Percentiles rank a stretch among this genome's conserved stretches.
These are phyloP conservation scores for Tetramorium alpestre DNA, from an alignment of 1,140 invertebrate species.

Conservation along the genomic window DNA sequence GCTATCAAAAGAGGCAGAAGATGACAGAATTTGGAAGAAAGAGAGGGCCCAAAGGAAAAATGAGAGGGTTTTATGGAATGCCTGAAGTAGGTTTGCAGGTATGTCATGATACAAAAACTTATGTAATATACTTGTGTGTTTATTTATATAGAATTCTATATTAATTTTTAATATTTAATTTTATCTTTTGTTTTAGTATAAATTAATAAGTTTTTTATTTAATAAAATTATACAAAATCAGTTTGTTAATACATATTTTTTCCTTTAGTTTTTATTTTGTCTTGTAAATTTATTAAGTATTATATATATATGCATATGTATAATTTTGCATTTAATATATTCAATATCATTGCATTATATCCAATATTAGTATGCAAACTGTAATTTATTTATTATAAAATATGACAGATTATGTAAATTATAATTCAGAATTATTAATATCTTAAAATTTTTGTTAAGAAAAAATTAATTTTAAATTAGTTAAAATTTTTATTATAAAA, in stretches of 20 bases:
- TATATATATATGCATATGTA: not conserved
- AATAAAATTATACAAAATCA: not conserved
- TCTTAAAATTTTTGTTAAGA: too few species aligned
- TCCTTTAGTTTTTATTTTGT: not conserved
- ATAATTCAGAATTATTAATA: not conserved
- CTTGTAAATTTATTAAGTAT: not conserved
- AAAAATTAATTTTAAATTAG: not conserved
- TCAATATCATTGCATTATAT: not conserved
- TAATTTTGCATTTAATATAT: not conserved
- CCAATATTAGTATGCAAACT: not conserved
- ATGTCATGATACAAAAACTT: slow-evolving; percentile 10
- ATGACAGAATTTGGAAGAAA: slow-evolving; percentile 92
- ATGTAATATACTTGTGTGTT: not conserved
- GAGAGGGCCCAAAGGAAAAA: slow-evolving; percentile 93
- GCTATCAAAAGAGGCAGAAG: slow-evolving; percentile 90
- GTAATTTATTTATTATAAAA: not conserved
- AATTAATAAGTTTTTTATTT: not conserved
- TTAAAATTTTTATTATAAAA: not conserved
- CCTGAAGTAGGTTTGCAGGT: slow-evolving; percentile 91
- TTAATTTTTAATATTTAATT: not conserved
- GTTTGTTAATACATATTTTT: not conserved
- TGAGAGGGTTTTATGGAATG: slow-evolving; percentile 93
- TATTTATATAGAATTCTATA: not conserved
- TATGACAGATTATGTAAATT: not conserved
- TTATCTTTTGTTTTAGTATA: not conserved